Conservation (phyloP, 2,888 invertebrate genomes). For the Bombylius major region DNA sequence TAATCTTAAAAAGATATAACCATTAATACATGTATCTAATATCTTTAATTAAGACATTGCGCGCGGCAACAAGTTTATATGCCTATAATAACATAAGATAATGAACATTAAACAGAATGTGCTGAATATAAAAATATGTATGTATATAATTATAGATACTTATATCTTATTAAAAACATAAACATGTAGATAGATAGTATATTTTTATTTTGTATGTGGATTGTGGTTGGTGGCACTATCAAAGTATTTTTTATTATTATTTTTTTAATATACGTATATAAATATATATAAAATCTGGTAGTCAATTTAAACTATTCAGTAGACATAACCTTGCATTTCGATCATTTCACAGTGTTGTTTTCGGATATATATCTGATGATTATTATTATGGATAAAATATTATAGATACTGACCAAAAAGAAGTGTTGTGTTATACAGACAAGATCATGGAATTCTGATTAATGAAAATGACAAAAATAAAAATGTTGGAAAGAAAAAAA, state of each 20-base stretch:
- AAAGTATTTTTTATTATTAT: too few species aligned
- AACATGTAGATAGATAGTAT: too few species aligned
- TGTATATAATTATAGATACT: too few species aligned
- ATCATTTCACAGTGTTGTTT: background rate
- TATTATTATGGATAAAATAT: background rate
- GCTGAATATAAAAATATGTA: too few species aligned
- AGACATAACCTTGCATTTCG: background rate
- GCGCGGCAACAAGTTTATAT: background rate
- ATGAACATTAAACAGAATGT: background rate
- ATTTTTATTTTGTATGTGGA: too few species aligned
- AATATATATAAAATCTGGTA: background rate
- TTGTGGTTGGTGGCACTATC: too few species aligned
- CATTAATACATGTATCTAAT: too few species aligned
- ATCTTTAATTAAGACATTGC: background rate
- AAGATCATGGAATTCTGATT: background rate
- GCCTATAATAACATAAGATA: background rate
- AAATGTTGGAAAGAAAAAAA: too few species aligned
- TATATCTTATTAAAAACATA: too few species aligned
- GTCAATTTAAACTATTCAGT: background rate
- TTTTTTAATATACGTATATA: too few species aligned
- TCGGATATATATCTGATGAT: background rate
- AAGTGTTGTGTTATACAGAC: background rate
- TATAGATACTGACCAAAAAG: background rate
- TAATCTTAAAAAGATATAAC: too few species aligned
- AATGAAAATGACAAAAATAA: background rate